Base-by-base conservation (phyloP, 1,140 invertebrate genomes). In the Oryctes rhinoceros region DNA sequence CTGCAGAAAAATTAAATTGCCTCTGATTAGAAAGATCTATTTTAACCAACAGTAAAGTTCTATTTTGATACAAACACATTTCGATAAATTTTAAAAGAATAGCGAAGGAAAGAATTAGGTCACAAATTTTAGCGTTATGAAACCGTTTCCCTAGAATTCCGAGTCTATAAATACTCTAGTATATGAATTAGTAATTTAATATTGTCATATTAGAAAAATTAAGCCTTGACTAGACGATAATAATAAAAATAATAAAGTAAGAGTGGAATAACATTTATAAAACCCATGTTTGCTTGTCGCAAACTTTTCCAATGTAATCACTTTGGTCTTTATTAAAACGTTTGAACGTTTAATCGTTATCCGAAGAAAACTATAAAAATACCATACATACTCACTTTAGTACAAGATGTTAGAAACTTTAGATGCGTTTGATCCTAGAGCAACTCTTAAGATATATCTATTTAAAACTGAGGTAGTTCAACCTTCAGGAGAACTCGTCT, bases 401-500 rank as follows among this genome's bases (percentile, higher is more conserved):
- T 59, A n/a, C 53, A 59, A 59, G 15, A 59, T 18, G 15, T 59
- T 18, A 18, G 53, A 59, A 44, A 59, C 53, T 18, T 53, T 59
- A 59, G 53, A 59, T 59, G 53, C 53, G 53, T 59, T 59, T 59
- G 15, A 59, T 59, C 53, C 2, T 59, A 59, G 53, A 59, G 15
- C 18, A 59, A 18, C 53, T 59, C 18, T 59, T 59, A 59, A 59
- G 53, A 59, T 59, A 18, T 59, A 59, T 59, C 53, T 59, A 59
- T 59, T 59, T 59, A 18, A 59, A 59, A 59, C 53, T 18, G 18
- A 18, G 53, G 15, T 59, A 59, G 18, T 59, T 59, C 53, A 18
- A 59, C 53, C 53, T 59, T 59, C 53, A 59, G 18, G 53, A 59
- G 18, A 59, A 59, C 53, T 59, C 53, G 53, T 59, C 15, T 59